Conservation (phyloP, 2,888 invertebrate species). For the Caenorhabditis sulstoni region DNA sequence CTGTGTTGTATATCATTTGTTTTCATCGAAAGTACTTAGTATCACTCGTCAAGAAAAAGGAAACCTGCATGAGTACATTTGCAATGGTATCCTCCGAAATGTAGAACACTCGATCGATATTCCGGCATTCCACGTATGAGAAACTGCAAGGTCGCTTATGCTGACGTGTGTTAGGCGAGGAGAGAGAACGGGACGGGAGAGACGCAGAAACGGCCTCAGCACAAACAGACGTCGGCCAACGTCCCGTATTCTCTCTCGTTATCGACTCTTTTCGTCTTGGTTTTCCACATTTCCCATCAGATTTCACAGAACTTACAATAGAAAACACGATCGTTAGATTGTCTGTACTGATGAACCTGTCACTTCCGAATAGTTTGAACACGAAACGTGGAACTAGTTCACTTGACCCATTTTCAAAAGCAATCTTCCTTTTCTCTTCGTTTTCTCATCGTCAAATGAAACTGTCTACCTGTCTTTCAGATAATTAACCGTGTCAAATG, state of each 20-base stretch:
- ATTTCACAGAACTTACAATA: background rate
- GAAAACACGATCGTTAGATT: background rate
- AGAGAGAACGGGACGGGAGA: constrained; percentile 30
- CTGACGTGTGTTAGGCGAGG: constrained; percentile 64
- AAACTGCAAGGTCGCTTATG: constrained; percentile 54
- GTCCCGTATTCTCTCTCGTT: constrained; percentile 39
- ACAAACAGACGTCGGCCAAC: constrained; percentile 45
- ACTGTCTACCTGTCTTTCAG: constrained; percentile 40
- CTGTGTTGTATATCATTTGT: too few relatives aligned
- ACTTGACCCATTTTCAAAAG: constrained; percentile 48
- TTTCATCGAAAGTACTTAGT: too few relatives aligned
- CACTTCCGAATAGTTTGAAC: constrained; percentile 6
- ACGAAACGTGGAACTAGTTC: constrained; percentile 31
- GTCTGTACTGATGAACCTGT: constrained; percentile 1
- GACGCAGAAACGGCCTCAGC: constrained; percentile 51
- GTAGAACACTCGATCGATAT: background rate
- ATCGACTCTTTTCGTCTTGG: constrained; percentile 32
- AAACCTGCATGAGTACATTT: too few relatives aligned
- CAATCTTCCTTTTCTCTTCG: constrained; percentile 35
- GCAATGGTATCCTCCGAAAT: background rate
- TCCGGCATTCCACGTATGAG: constrained; percentile 27
- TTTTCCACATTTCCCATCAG: constrained; percentile 7
- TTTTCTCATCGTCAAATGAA: constrained; percentile 10
- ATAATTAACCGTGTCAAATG: constrained; percentile 57
- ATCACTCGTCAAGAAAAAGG: too few relatives aligned